Conservation (phyloP, 2,797 vertebrate genomes). For the Tadarida brasiliensis region DNA sequence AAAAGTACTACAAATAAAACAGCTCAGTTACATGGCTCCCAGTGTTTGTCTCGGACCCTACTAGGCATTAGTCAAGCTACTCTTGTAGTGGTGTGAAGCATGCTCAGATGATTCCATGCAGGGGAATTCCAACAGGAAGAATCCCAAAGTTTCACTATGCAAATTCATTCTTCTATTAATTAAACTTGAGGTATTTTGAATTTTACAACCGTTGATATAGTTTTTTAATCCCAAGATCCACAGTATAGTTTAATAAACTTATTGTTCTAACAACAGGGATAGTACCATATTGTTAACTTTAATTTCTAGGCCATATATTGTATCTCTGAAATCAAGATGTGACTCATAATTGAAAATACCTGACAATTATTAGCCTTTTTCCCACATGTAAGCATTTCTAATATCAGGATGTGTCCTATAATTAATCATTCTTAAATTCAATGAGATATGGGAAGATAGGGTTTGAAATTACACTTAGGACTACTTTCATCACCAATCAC, state of each 20-base stretch:
- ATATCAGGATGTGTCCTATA: neutral
- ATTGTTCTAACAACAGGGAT: neutral
- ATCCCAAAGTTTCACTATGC: neutral
- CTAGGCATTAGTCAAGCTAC: neutral
- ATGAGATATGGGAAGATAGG: neutral
- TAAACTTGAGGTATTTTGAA: neutral
- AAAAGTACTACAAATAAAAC: neutral
- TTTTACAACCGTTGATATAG: neutral
- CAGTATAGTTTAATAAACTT: neutral
- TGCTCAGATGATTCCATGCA: neutral
- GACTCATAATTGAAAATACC: conserved; percentile 56
- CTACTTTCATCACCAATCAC: neutral
- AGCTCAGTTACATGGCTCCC: neutral
- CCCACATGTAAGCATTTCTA: neutral
- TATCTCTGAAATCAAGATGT: conserved; percentile 25
- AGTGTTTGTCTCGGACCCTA: neutral
- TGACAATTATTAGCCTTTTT: neutral
- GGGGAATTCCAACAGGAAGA: neutral
- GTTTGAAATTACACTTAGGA: conserved; percentile 33
- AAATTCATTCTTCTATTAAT: neutral
- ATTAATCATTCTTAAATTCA: conserved; percentile 45
- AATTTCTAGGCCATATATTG: neutral
- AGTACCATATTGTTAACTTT: neutral
- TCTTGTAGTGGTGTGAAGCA: neutral
- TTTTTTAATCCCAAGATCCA: neutral